Evolutionary conservation across 2,797 vertebrate genomes (phyloP), one percentile per base, ranked within the genome.

Genomic region (Threskiornis aethiopicus): DNA sequence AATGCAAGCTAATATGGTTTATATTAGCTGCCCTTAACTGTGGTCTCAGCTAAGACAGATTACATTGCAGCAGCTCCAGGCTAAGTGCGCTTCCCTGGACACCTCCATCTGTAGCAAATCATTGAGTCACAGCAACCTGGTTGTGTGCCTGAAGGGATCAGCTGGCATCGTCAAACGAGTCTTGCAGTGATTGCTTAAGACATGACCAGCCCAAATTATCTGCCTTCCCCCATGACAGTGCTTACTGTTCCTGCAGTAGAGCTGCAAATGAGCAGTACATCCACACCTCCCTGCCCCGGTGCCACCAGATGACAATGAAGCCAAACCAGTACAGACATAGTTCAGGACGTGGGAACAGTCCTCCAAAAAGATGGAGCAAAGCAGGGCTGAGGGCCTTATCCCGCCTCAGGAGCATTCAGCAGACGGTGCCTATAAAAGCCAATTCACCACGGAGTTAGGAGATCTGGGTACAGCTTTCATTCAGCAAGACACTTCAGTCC

Each of bases 81-180:
- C 33, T 58, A 31, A 29, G 5, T 6, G 54, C 0, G 0, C 25
- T 62, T 87, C 78, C 55, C 42, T 29, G 54, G 41, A 42, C 58
- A 28, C 8, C 31, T 85, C 83, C 61, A 51, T 41, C 64, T 46
- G 57, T 25, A 84, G 59, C 75, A 89, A 28, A 58, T 37, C 1
- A 1, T 22, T 12, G 51, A n/a, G 52, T n/a, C 49, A 17, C 21
- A 54, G 5, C n/a, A 37, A 64, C 22, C 20, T 35, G 22, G 31
- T 76, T 57, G 42, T 44, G 28, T n/a, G 41, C 18, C 21, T 21
- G 8, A 71, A 80, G n/a, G 29, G n/a, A 77, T 77, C 49, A 49
- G 14, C 31, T 82, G 35, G 8, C 35, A 31, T 37, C 4, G 0
- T 58, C 82, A 91, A 57, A 46, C 14, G 49, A 77, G 75, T 31